phyloP scores from a whole-genome alignment of 1,140 invertebrate genomes.

The Trichomalopsis sarcophagae region DNA sequence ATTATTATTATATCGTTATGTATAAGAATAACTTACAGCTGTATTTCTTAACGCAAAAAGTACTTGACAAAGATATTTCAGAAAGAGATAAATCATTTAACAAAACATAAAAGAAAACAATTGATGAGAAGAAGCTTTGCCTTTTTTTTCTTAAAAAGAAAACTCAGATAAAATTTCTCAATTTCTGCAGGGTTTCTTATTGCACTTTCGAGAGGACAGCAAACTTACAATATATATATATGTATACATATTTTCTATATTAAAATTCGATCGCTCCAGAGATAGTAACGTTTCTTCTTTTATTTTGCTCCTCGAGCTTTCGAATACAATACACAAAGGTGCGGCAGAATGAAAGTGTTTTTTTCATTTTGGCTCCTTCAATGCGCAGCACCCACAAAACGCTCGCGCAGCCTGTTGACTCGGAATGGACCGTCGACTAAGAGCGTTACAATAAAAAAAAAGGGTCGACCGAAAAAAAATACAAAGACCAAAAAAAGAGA shows the following conservation, averaged over 20 bases:
- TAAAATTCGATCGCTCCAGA: background rate
- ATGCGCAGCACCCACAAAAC: background rate
- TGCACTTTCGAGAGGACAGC: background rate
- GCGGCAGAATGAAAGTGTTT: background rate
- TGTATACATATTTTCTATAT: background rate
- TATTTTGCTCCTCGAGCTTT: slow-evolving; percentile 10
- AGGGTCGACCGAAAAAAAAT: background rate
- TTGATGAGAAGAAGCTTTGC: too few relatives aligned
- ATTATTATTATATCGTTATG: too few relatives aligned
- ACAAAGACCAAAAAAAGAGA: background rate
- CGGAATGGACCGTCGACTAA: slow-evolving; percentile 1
- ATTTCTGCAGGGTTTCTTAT: background rate
- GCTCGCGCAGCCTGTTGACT: slow-evolving; percentile 10
- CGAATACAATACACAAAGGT: background rate
- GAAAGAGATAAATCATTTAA: too few relatives aligned
- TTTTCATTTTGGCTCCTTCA: slow-evolving; percentile 28
- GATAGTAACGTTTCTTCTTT: background rate
- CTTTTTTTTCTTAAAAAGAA: too few relatives aligned
- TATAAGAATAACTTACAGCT: too few relatives aligned
- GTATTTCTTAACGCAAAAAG: too few relatives aligned
- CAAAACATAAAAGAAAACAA: too few relatives aligned
- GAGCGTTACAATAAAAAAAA: slow-evolving; percentile 8
- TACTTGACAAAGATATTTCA: too few relatives aligned
- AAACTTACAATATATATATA: background rate
- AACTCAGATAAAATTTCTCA: background rate